A percentile compares a stretch with the other conserved stretches of the same genome.
These are phyloP conservation scores for Eurosta solidaginis DNA, from an alignment of 1,140 invertebrate species.

Conservation along the genomic window DNA sequence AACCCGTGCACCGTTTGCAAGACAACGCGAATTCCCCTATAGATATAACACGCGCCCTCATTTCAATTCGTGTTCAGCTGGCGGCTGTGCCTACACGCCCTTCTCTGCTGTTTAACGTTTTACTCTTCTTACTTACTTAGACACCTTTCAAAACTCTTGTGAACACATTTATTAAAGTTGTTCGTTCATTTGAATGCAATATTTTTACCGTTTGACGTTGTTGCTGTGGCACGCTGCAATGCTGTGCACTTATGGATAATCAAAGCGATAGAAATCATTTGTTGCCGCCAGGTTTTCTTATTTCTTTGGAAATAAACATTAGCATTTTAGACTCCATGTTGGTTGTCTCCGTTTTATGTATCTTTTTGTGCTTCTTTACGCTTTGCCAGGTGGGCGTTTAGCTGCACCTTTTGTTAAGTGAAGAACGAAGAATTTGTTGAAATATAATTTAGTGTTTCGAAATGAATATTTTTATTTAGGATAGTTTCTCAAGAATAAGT, in stretches of 20 bases:
- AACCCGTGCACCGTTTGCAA: too few species aligned
- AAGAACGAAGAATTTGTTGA: constrained; percentile 8
- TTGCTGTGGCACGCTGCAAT: not conserved
- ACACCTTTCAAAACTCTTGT: too few species aligned
- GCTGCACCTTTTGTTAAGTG: not conserved
- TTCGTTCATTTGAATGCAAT: not conserved
- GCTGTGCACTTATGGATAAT: not conserved
- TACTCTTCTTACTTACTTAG: too few species aligned
- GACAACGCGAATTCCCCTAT: too few species aligned
- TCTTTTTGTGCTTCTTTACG: not conserved
- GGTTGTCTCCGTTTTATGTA: not conserved
- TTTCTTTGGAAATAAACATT: not conserved
- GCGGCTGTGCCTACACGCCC: too few species aligned
- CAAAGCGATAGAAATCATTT: constrained; percentile 1
- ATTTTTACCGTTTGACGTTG: constrained; percentile 3
- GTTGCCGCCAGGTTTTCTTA: constrained; percentile 4
- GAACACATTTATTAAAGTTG: too few species aligned
- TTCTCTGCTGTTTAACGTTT: too few species aligned
- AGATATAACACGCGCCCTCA: too few species aligned
- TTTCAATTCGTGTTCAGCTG: too few species aligned
- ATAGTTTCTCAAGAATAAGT: not conserved
- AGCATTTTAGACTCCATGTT: not conserved
- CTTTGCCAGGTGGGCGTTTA: not conserved
- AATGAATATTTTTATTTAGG: not conserved
- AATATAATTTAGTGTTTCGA: constrained; percentile 12